phyloP scores from a whole-genome alignment of 2,113 vertebrate genomes.

The Triplophysa tibetana region DNA sequence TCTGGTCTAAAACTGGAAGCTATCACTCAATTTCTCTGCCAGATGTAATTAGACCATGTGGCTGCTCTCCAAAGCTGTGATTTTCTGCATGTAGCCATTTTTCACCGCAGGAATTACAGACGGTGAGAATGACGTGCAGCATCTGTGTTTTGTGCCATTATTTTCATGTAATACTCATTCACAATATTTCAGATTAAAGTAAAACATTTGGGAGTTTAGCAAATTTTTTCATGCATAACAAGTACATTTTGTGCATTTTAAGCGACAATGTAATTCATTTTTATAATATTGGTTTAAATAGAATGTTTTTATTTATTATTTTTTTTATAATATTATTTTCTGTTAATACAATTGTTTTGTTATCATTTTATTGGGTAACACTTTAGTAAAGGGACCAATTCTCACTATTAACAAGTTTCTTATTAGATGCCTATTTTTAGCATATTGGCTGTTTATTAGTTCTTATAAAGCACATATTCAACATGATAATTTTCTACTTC shows the following conservation, averaged over 20 bases:
- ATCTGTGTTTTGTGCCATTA: background rate
- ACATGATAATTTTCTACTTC: too few species aligned
- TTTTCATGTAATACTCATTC: background rate
- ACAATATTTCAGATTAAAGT: background rate
- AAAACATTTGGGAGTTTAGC: too few species aligned
- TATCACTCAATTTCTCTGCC: constrained; percentile 34
- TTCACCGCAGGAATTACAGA: background rate
- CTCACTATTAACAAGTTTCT: too few species aligned
- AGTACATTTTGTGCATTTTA: background rate
- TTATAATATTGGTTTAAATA: too few species aligned
- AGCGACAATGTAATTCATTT: background rate
- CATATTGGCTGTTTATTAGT: too few species aligned
- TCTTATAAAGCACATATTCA: too few species aligned
- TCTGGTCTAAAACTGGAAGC: constrained; percentile 10
- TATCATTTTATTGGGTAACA: too few species aligned
- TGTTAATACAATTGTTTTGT: too few species aligned
- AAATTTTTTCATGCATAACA: background rate
- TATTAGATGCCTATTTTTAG: too few species aligned
- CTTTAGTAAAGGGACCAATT: too few species aligned
- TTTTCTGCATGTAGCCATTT: constrained; percentile 6
- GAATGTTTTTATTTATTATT: too few species aligned
- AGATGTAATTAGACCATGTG: constrained; percentile 19
- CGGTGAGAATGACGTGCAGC: background rate
- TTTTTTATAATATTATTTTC: too few species aligned
- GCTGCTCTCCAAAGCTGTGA: constrained; percentile 26